Evolutionary conservation across 2,888 invertebrate species (phyloP).

Genomic region (Microctonus hyperodae): DNA sequence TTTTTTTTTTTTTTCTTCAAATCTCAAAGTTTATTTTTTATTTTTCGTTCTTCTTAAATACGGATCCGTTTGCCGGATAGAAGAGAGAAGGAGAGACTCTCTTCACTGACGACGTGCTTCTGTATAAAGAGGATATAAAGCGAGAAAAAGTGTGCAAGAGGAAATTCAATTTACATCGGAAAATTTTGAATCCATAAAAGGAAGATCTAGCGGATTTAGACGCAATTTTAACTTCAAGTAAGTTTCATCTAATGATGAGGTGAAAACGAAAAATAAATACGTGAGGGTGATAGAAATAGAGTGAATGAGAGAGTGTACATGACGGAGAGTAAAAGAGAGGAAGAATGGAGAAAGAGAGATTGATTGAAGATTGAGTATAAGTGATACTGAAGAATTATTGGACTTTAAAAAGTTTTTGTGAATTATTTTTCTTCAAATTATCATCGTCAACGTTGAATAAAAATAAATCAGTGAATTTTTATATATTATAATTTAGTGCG

Average conservation of each 20-base stretch:
- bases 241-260: conserved; percentile 15
- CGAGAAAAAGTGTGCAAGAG: neutral
- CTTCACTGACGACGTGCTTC: conserved; percentile 14
- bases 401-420: neutral
- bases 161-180: neutral
- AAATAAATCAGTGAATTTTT: conserved; percentile 7
- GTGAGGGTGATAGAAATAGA: neutral
- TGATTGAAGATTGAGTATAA: neutral
- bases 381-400: neutral
- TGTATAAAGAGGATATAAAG: neutral
- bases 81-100: conserved; percentile 31
- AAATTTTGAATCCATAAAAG: neutral
- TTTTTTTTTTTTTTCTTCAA: neutral
- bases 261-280: neutral
- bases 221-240: conserved; percentile 27
- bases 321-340: neutral
- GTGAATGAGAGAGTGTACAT: neutral
- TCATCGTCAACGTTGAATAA: neutral
- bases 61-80: neutral
- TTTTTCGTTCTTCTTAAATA: neutral
- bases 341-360: neutral
- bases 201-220: conserved; percentile 5
- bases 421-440: neutral
- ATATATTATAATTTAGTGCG: conserved; percentile 1
- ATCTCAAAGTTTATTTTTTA: neutral